Evolutionary conservation across 2,113 vertebrate species (phyloP), one percentile per base, ranked within the genome.

Genomic region (Odocoileus hemionus): DNA sequence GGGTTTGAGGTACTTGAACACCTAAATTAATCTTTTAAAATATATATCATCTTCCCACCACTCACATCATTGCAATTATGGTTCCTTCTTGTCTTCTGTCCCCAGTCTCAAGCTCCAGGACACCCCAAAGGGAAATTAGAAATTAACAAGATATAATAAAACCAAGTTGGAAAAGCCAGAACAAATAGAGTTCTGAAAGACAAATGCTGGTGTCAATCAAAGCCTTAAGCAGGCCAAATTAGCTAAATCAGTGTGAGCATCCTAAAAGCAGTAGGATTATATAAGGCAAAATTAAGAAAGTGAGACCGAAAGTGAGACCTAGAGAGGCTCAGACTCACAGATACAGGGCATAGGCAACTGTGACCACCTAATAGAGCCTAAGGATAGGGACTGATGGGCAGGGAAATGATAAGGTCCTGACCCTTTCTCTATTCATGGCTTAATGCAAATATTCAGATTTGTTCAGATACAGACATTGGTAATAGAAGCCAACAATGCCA

Each of bases 141-240:
- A 91, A 92, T 58, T 54, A 87, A 52, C 17, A 92, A 82, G 21
- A 4, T 78, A 0, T 93, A 70, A 39, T 70, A 94, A 39, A 23
- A 58, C 25, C 12, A 85, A 26, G 55, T 5, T 76, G 50, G 55
- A 83, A 96, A 96, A 89, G 3, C 33, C 64, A 54, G 54, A 91
- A 23, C 43, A 97, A 76, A 89, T 36, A 86, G 23, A 89, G 15
- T 89, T 82, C 36, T 52, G 74, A 93, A 95, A 93, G 78, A 86
- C 17, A 96, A 97, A 96, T 76, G 54, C 33, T 76, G 21, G 70
- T 64, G 19, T 15, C 28, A 95, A 7, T 93, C 39, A 94, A 95
- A 92, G 58, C 9, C 43, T 26, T 87, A 76, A 96, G 43, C 47
- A 88, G 58, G 45, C 33, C 25, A 90, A 83, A 52, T 74, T 64